Conservation (phyloP, 2,888 invertebrate species). For the Luffia ferchaultella region DNA sequence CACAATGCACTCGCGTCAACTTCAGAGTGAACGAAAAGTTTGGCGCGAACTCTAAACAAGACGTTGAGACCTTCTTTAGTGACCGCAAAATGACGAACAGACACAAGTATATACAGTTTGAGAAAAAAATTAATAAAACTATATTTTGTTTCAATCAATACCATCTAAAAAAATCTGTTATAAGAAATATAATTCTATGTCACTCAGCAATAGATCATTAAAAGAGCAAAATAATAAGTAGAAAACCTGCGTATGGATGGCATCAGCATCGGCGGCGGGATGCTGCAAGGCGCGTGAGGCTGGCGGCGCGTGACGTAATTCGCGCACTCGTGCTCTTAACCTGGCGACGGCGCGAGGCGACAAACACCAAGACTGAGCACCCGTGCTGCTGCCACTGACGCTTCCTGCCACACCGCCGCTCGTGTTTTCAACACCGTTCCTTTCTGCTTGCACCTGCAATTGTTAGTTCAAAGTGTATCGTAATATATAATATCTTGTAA, state of each 20-base stretch:
- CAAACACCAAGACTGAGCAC: constrained; percentile 34
- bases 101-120: too few species aligned
- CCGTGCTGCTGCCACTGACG: constrained; percentile 18
- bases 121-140: too few species aligned
- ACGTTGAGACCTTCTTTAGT: background rate
- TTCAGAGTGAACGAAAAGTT: too few species aligned
- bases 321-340: constrained; percentile 87
- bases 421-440: constrained; percentile 8
- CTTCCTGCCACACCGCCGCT: constrained; percentile 10
- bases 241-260: constrained; percentile 3
- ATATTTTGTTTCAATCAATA: too few species aligned
- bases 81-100: too few species aligned
- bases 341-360: constrained; percentile 80
- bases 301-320: constrained; percentile 79
- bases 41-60: background rate
- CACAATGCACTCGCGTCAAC: too few species aligned
- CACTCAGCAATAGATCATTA: too few species aligned
- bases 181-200: too few species aligned
- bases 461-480: too few species aligned
- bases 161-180: too few species aligned
- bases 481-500: too few species aligned
- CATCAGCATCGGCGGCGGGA: constrained; percentile 17
- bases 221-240: too few species aligned
- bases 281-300: constrained; percentile 34
- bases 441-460: constrained; percentile 3